A percentile compares a stretch with the other conserved stretches of the same genome.
Conservation (phyloP, 2,113 vertebrate genomes). For the Tetraodon nigroviridis region DNA sequence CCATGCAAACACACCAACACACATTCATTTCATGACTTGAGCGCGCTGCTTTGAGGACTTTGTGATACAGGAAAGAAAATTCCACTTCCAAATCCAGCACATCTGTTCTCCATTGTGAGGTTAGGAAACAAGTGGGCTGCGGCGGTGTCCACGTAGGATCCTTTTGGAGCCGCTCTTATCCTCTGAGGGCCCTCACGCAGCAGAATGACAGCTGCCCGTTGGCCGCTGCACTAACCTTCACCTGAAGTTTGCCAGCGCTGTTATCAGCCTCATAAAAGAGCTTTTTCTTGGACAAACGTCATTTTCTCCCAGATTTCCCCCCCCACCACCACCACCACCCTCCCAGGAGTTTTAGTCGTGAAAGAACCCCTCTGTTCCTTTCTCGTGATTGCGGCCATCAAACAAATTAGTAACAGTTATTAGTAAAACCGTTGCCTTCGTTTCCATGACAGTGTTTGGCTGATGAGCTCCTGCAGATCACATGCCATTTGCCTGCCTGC, state of each 20-base stretch:
- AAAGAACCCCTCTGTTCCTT: neutral
- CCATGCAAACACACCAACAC: constrained; percentile 9
- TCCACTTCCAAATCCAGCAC: constrained; percentile 56
- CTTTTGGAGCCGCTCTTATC: constrained; percentile 36
- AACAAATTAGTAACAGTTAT: too few species aligned
- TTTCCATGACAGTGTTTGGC: too few species aligned
- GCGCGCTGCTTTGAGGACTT: constrained; percentile 50
- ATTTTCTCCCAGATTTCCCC: constrained; percentile 14
- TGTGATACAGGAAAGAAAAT: constrained; percentile 66
- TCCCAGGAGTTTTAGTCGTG: neutral
- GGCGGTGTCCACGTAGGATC: constrained; percentile 48
- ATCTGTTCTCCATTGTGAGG: constrained; percentile 67
- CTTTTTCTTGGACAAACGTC: constrained; percentile 4
- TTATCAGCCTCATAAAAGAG: constrained; percentile 43
- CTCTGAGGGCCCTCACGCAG: constrained; percentile 10
- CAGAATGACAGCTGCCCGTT: neutral
- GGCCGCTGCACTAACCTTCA: neutral
- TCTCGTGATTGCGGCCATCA: neutral
- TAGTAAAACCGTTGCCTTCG: too few species aligned
- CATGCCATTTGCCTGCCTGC: too few species aligned
- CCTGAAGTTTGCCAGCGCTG: constrained; percentile 3
- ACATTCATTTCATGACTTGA: constrained; percentile 34
- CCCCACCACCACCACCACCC: neutral
- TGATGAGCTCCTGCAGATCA: too few species aligned
- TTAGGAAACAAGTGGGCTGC: constrained; percentile 55